A percentile compares a stretch with the other conserved stretches of the same genome.
phyloP scores from a whole-genome alignment of 2,797 vertebrate species.

The Anguilla pacifica region DNA sequence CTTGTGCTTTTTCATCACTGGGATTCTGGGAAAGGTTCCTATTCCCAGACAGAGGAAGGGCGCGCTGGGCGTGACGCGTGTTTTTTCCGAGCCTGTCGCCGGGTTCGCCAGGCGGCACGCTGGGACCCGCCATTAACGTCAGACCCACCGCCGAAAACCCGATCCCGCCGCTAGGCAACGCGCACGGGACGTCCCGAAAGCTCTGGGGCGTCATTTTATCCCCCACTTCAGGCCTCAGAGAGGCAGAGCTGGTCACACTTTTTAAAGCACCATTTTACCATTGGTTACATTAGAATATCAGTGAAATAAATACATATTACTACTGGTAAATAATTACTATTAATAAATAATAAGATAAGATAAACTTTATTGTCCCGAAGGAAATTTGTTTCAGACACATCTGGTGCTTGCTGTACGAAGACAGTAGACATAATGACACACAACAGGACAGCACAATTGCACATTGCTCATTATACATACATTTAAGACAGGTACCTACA shows the following conservation, averaged over 20 bases:
- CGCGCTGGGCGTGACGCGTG: neutral
- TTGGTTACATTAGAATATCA: neutral
- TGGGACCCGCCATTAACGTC: neutral
- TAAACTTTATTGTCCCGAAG: too few species aligned
- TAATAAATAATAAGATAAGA: too few species aligned
- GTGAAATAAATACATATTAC: neutral
- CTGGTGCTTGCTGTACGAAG: too few species aligned
- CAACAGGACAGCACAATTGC: too few species aligned
- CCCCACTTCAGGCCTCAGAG: neutral
- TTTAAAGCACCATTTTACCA: neutral
- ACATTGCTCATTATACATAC: too few species aligned
- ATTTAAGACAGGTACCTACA: too few species aligned
- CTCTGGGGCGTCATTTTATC: neutral
- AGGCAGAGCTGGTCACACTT: neutral
- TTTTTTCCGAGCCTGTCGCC: neutral
- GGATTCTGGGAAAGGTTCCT: constrained; percentile 9
- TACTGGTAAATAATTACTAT: too few species aligned
- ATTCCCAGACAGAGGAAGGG: constrained; percentile 7
- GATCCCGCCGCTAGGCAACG: too few species aligned
- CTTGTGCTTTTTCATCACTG: neutral
- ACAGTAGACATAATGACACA: too few species aligned
- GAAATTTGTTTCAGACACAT: too few species aligned
- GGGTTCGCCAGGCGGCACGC: neutral
- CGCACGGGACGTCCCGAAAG: neutral
- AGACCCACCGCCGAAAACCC: neutral